Percentiles rank a stretch among this genome's conserved stretches.
These are phyloP conservation scores for Drosophila stalkeri DNA, from an alignment of 2,888 invertebrate genomes.

Conservation along the genomic window DNA sequence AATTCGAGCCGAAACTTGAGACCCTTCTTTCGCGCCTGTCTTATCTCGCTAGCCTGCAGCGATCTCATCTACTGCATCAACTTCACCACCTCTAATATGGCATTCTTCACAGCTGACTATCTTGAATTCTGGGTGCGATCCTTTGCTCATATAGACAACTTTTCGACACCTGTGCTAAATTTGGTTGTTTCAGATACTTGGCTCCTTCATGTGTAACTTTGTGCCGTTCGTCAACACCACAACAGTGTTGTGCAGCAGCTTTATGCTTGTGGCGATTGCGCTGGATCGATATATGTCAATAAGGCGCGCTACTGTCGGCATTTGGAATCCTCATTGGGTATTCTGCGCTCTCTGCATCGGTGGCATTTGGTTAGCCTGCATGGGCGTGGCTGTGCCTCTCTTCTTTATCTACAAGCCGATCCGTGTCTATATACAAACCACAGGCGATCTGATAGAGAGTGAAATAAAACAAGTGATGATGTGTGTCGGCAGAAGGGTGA, in stretches of 20 bases:
- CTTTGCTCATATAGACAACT: no score
- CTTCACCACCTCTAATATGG: constrained; percentile 69
- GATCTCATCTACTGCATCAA: constrained; percentile 85
- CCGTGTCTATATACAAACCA: constrained; percentile 60
- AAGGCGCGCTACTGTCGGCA: constrained; percentile 83
- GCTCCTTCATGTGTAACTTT: constrained; percentile 85
- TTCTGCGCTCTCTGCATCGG: constrained; percentile 82
- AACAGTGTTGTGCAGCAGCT: constrained; percentile 86
- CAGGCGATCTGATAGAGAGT: constrained; percentile 42
- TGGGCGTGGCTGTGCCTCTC: constrained; percentile 85
- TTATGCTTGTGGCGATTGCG: constrained; percentile 86
- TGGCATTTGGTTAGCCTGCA: constrained; percentile 84
- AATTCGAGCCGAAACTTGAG: constrained; percentile 85
- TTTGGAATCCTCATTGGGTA: constrained; percentile 85
- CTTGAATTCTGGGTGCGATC: constrained; percentile 81
- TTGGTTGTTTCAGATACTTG: constrained; percentile 83
- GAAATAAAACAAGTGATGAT: constrained; percentile 66
- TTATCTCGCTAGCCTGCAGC: constrained; percentile 86
- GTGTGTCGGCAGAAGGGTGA: constrained; percentile 81
- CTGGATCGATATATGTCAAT: constrained; percentile 87
- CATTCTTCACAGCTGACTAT: constrained; percentile 75
- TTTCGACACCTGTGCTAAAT: no score
- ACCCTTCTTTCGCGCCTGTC: constrained; percentile 86
- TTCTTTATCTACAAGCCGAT: constrained; percentile 82
- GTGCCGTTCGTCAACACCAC: constrained; percentile 86